Conservation (phyloP, 2,888 invertebrate genomes). For the Romanomermis culicivorax region DNA sequence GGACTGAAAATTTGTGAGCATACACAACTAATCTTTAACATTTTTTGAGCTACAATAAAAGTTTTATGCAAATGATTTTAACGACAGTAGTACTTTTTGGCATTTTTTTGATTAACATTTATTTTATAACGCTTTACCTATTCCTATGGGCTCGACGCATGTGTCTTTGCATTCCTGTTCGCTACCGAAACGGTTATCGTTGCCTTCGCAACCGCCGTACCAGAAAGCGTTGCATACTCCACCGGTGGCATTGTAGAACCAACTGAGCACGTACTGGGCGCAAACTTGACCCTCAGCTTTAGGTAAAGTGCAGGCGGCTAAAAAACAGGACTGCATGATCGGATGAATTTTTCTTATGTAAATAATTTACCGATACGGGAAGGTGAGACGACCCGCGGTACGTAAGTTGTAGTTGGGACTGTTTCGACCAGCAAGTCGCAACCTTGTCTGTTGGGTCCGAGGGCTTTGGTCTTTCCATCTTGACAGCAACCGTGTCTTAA, state of each 20-base stretch:
- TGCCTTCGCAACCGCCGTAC: slow-evolving; percentile 70
- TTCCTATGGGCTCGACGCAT: slow-evolving; percentile 55
- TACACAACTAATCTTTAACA: too few relatives aligned
- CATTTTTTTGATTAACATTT: neutral
- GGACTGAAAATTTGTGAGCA: too few relatives aligned
- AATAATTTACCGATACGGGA: neutral
- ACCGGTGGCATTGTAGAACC: slow-evolving; percentile 48
- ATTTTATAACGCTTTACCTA: slow-evolving; percentile 31
- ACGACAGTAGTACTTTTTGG: too few relatives aligned
- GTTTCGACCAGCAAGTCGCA: neutral
- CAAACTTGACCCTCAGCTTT: slow-evolving; percentile 32
- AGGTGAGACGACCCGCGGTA: neutral
- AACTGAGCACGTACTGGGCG: slow-evolving; percentile 50
- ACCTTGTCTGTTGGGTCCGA: slow-evolving; percentile 8
- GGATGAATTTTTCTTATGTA: neutral
- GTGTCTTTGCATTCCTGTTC: slow-evolving; percentile 53
- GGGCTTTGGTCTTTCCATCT: slow-evolving; percentile 22
- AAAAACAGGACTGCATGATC: neutral
- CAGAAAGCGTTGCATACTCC: slow-evolving; percentile 48
- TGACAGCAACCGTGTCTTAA: slow-evolving; percentile 26
- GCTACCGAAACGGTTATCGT: slow-evolving; percentile 54
- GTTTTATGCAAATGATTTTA: too few relatives aligned
- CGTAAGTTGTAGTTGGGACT: neutral
- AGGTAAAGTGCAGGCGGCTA: slow-evolving; percentile 9
- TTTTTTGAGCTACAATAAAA: too few relatives aligned